Evolutionary conservation across 2,113 vertebrate genomes (phyloP).

Genomic region (Hylia prasina): DNA sequence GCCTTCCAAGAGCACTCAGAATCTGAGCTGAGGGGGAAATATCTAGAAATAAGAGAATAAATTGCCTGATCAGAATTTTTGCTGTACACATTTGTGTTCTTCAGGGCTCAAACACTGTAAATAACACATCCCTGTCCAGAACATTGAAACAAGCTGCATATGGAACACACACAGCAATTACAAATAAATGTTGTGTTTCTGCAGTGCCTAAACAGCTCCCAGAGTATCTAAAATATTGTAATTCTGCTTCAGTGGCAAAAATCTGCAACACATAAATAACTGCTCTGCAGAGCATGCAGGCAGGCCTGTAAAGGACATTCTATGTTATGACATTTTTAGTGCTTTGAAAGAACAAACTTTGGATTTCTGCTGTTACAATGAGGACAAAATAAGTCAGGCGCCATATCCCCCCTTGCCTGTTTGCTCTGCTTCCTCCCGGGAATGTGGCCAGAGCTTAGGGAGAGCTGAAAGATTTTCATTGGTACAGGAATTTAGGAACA

Average conservation of each 20-base stretch:
- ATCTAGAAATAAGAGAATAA: background rate
- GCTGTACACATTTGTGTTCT: background rate
- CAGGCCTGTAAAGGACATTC: background rate
- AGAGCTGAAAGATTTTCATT: background rate
- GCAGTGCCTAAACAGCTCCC: background rate
- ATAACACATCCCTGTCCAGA: background rate
- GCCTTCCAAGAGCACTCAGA: background rate
- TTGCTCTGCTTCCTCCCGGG: background rate
- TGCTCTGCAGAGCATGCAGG: background rate
- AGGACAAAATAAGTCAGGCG: background rate
- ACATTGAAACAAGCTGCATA: background rate
- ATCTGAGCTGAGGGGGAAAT: background rate
- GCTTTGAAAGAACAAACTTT: background rate
- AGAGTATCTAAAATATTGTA: background rate
- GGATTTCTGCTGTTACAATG: background rate
- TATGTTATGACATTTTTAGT: background rate
- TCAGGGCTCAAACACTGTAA: background rate
- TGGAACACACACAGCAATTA: background rate
- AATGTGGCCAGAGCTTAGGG: accelerated
- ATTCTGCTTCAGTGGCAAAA: background rate
- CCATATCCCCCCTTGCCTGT: background rate
- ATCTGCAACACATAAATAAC: background rate
- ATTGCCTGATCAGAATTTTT: background rate
- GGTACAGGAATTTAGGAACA: background rate
- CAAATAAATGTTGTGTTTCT: background rate